Base-by-base conservation (phyloP, 2,113 vertebrate genomes). In the Perca fluviatilis region DNA sequence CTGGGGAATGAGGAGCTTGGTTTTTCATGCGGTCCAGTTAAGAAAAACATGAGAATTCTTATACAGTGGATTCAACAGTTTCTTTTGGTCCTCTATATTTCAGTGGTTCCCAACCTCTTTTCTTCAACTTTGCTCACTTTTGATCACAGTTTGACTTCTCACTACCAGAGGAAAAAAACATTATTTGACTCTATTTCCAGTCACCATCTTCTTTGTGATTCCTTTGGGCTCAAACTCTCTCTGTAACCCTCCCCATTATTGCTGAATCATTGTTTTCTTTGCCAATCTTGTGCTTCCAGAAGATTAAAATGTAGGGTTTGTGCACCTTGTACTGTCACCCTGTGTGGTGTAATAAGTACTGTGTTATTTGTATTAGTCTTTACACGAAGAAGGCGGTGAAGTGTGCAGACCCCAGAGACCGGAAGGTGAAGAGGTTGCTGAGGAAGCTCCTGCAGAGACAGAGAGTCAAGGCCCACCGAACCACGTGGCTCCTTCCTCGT, bases 351-450 rank as follows among this genome's bases (percentile, higher is more conserved):
- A 33, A 58, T 30, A 47, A 27, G 18, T 66, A 68, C 27, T 67
- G 19, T 90, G 25, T 69, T 80, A 8, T 82, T 73, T 83, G 77
- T 50, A 58, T 43, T 82, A 96, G 95, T 86, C 91, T 96, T 87
- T 96, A 96, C 92, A 96, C 95, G 9, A 96, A 95, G 93, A 95
- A 92, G 85, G 92, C 93, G 0, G 95, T 96, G 85, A 96, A 96
- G 86, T 96, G 95, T 80, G 95, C 95, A 7, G 94, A 96, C 88
- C 95, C 95, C 73, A 92, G 91, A 43, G 95, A 96, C 87, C 89
- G 92, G n/a, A 95, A 95, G 88, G 94, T 95, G 85, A 95, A 94
- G 86, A 91, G 95, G 91, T 87, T 96, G 88, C 82, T 96, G 84
- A 93, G 95, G 62, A 96, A 96, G 86, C 93, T 96, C 77, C 27